Conservation (phyloP, 2,797 vertebrate genomes). For the Selene dorsalis region DNA sequence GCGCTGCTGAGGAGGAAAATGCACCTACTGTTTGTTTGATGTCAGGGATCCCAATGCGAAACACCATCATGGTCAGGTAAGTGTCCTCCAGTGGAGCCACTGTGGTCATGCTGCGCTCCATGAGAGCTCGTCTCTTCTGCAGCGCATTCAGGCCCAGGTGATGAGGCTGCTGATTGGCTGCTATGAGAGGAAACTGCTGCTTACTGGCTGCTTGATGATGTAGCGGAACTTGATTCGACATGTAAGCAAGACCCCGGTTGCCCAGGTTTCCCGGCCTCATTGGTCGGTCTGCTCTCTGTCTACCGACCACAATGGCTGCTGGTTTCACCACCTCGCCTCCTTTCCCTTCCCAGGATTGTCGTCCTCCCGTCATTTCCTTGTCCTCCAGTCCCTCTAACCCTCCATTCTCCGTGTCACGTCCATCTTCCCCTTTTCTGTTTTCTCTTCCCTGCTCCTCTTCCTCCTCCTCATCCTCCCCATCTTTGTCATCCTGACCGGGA, state of each 20-base stretch:
- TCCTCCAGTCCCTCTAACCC: slow-evolving; percentile 75
- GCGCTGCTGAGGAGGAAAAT: slow-evolving; percentile 27
- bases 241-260: slow-evolving; percentile 69
- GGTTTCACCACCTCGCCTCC: slow-evolving; percentile 80
- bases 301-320: slow-evolving; percentile 83
- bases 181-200: slow-evolving; percentile 60
- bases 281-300: slow-evolving; percentile 82
- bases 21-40: slow-evolving; percentile 94
- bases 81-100: slow-evolving; percentile 87
- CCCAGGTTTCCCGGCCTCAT: slow-evolving; percentile 78
- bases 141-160: slow-evolving; percentile 64
- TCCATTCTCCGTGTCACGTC: slow-evolving; percentile 74
- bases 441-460: slow-evolving; percentile 87
- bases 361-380: slow-evolving; percentile 74
- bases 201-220: slow-evolving; percentile 77
- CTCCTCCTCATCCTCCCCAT: slow-evolving; percentile 87
- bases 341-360: slow-evolving; percentile 79
- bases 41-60: slow-evolving; percentile 94
- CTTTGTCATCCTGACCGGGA: slow-evolving; percentile 88
- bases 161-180: slow-evolving; percentile 65
- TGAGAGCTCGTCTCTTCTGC: slow-evolving; percentile 83
- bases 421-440: slow-evolving; percentile 73
- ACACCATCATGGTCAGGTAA: slow-evolving; percentile 92
- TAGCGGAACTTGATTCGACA: slow-evolving; percentile 73
- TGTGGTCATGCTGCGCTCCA: slow-evolving; percentile 91